Conservation (phyloP, 1,140 invertebrate species). For the Aphelenchoides fujianensis region DNA sequence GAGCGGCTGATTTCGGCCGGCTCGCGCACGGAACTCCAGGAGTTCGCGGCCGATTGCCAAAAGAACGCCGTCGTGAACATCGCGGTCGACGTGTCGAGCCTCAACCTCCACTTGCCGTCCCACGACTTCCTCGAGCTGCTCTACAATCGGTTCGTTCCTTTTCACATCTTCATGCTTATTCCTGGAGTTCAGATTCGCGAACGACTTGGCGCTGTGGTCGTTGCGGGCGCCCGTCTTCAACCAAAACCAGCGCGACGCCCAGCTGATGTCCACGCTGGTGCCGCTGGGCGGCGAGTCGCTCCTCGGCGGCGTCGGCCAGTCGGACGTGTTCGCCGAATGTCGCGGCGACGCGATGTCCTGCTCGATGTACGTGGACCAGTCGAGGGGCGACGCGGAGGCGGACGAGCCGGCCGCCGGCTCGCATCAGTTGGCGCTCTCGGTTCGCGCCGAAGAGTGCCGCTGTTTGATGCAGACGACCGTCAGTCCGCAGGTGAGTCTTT, state of each 20-base stretch:
- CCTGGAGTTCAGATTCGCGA: constrained; percentile 37
- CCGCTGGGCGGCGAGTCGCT: constrained; percentile 16
- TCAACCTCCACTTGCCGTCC: constrained; percentile 39
- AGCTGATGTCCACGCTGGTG: constrained; percentile 24
- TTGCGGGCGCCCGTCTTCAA: constrained; percentile 35
- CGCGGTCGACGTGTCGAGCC: constrained; percentile 28
- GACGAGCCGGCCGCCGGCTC: constrained; percentile 17
- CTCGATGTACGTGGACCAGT: not conserved
- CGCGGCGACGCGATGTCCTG: too few relatives aligned
- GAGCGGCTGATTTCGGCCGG: constrained; percentile 33
- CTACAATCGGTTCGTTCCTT: constrained; percentile 47
- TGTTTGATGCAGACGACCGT: constrained; percentile 37
- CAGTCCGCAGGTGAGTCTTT: not conserved
- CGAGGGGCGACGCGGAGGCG: not conserved
- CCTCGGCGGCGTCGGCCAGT: not conserved
- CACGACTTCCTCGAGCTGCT: constrained; percentile 48
- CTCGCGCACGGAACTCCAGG: constrained; percentile 27
- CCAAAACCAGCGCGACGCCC: constrained; percentile 12
- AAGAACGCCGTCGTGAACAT: constrained; percentile 31
- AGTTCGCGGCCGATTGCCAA: constrained; percentile 36
- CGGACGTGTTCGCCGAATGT: not conserved
- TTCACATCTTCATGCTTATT: too few relatives aligned
- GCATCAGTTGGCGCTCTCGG: constrained; percentile 30
- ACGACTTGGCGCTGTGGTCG: constrained; percentile 50
- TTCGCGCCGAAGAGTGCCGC: constrained; percentile 27